A percentile compares a stretch with the other conserved stretches of the same genome.
Evolutionary conservation across 2,113 vertebrate species (phyloP).

Genomic region (Nannobrachium achirus): DNA sequence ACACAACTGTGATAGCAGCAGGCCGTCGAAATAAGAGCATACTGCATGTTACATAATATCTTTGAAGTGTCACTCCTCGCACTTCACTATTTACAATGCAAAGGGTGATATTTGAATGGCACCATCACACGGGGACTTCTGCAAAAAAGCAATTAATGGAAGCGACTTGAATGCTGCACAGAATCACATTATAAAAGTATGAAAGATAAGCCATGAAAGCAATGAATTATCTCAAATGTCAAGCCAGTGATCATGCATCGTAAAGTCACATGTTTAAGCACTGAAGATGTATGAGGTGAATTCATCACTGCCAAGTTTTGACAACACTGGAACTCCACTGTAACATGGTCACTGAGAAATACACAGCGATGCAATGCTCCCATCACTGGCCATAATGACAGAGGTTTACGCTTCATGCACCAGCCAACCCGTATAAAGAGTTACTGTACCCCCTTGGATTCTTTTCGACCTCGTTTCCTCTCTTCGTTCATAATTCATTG

Average conservation of each 20-base stretch:
- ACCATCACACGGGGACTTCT: slow-evolving; percentile 12
- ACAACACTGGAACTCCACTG: not conserved
- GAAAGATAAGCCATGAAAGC: not conserved
- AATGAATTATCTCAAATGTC: not conserved
- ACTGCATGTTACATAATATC: not conserved
- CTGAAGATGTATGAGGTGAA: not conserved
- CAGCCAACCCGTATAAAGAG: slow-evolving; percentile 1
- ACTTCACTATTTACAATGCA: slow-evolving; percentile 22
- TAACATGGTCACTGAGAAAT: not conserved
- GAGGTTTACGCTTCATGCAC: not conserved
- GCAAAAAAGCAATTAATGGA: slow-evolving; percentile 1
- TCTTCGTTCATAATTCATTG: slow-evolving; percentile 16
- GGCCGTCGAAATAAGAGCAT: not conserved
- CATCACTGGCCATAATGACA: not conserved
- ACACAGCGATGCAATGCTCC: not conserved
- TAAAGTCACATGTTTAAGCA: not conserved
- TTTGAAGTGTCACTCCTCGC: not conserved
- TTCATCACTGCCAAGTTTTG: not conserved
- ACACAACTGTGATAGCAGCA: not conserved
- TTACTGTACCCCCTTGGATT: not conserved
- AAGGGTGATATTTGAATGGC: slow-evolving; percentile 16
- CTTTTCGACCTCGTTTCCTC: slow-evolving; percentile 5
- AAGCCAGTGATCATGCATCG: not conserved
- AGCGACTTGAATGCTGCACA: slow-evolving; percentile 1
- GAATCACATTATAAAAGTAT: not conserved